Evolutionary conservation across 2,797 vertebrate genomes (phyloP).

Genomic region (Cyclopterus lumpus): DNA sequence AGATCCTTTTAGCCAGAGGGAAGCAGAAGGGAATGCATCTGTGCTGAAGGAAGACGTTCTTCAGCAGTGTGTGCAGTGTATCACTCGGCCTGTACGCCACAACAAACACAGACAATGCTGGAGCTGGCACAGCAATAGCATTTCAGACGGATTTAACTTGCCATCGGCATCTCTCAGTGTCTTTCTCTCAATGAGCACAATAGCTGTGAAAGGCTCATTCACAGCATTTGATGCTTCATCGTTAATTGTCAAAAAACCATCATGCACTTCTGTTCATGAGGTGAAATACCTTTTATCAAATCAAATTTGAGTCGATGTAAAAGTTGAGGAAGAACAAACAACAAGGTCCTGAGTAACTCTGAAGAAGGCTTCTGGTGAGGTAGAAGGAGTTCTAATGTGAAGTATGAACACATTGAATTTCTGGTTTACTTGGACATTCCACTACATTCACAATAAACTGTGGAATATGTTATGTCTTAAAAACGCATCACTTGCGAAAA

Average conservation of each 20-base stretch:
- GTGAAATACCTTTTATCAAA: conserved; percentile 28
- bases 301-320: not conserved
- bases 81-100: conserved; percentile 15
- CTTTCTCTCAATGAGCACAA: conserved; percentile 10
- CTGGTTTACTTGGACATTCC: not conserved
- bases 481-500: conserved; percentile 8
- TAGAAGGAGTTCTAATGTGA: not conserved
- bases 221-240: not conserved
- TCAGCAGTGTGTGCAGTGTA: not conserved
- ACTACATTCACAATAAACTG: not conserved
- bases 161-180: conserved; percentile 13
- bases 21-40: conserved; percentile 7
- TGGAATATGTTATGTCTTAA: not conserved
- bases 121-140: not conserved
- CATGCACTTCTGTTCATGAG: not conserved
- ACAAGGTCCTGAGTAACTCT: not conserved
- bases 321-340: not conserved
- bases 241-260: conserved; percentile 5
- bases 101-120: conserved; percentile 8
- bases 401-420: not conserved
- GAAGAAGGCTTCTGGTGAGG: not conserved
- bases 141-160: conserved; percentile 19
- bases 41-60: not conserved
- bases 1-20: conserved; percentile 29
- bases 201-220: conserved; percentile 13